Conservation (phyloP, 1,140 invertebrate genomes). For the Drosophila grimshawi region DNA sequence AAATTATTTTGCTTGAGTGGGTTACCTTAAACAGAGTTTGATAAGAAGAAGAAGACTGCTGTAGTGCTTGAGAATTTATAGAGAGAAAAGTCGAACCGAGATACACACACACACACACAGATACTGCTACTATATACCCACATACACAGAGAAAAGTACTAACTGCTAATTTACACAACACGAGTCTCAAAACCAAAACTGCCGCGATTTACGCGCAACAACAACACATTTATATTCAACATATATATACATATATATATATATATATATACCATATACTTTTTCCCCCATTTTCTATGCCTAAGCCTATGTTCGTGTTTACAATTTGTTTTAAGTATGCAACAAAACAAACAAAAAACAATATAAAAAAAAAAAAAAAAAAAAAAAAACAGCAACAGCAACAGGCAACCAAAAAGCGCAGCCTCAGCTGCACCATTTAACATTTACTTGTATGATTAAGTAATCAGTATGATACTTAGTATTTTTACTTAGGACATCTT, state of each 20-base stretch:
- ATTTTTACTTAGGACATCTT: constrained; percentile 50
- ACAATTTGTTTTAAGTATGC: constrained; percentile 73
- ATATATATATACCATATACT: constrained; percentile 28
- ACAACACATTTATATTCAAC: constrained; percentile 22
- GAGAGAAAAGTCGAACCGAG: neutral
- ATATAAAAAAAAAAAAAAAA: constrained; percentile 16
- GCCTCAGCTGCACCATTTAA: constrained; percentile 52
- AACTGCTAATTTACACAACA: constrained; percentile 37
- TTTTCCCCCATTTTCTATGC: constrained; percentile 56
- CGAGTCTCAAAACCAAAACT: constrained; percentile 49
- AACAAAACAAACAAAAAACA: constrained; percentile 48
- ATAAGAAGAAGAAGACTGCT: constrained; percentile 5
- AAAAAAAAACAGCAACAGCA: constrained; percentile 19
- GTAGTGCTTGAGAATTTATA: neutral
- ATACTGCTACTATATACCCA: constrained; percentile 23
- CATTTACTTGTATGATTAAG: constrained; percentile 63
- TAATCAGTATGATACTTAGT: constrained; percentile 40
- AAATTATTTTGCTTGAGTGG: neutral
- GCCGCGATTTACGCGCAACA: constrained; percentile 16
- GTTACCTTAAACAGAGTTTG: neutral
- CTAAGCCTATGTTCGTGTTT: constrained; percentile 72
- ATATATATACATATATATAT: constrained; percentile 54
- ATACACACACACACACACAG: constrained; percentile 1
- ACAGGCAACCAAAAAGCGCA: constrained; percentile 64
- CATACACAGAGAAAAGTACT: constrained; percentile 2